Conservation (phyloP, 2,888 invertebrate genomes). For the Tinea pellionella region DNA sequence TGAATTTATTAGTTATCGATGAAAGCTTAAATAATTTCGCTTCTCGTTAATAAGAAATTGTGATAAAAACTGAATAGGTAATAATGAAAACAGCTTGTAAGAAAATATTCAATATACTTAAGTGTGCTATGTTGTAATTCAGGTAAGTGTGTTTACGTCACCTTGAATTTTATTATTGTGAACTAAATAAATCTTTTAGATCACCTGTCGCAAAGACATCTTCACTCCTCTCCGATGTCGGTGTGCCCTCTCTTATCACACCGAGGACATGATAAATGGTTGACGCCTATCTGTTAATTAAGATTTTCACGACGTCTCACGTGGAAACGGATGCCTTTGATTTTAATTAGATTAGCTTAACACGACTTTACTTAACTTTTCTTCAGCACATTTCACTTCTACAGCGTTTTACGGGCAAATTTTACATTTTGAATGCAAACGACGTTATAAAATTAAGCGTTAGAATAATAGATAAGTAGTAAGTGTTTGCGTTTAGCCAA, state of each 20-base stretch:
- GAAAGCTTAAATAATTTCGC: no score
- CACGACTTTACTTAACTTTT: conserved; percentile 7
- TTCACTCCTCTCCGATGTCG: conserved; percentile 1
- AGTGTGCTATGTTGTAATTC: not conserved
- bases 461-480: not conserved
- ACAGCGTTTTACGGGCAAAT: not conserved
- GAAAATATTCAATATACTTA: no score
- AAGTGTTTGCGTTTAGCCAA: conserved; percentile 7
- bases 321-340: conserved; percentile 55
- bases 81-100: no score
- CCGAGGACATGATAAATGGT: conserved; percentile 7
- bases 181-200: conserved; percentile 2
- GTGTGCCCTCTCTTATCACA: not conserved
- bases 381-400: not conserved
- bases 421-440: no score
- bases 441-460: no score
- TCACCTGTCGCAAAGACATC: conserved; percentile 6
- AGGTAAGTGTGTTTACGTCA: not conserved
- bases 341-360: conserved; percentile 30
- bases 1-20: no score
- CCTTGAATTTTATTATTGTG: not conserved
- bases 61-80: no score
- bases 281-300: conserved; percentile 63
- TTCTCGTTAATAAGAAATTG: no score
- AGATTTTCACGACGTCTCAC: conserved; percentile 59